Evolutionary conservation across 2,888 invertebrate genomes (phyloP).

Genomic region (Hyposoter dolosus): DNA sequence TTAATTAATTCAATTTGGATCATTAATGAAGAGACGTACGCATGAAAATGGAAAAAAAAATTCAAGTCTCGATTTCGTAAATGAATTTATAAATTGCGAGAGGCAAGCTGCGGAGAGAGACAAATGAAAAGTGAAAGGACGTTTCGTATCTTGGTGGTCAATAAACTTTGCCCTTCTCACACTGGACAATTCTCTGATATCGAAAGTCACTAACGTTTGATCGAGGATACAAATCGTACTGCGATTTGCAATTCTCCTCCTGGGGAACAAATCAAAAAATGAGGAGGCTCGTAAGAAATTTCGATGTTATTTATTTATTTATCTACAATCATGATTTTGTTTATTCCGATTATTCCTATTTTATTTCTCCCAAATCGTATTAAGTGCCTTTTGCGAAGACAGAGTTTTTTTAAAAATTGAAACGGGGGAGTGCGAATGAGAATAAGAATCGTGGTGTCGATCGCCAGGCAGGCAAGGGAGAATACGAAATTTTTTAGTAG

Average conservation of each 20-base stretch:
- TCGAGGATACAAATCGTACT: not conserved
- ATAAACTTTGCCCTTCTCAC: slow-evolving; percentile 40
- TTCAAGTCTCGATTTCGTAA: not conserved
- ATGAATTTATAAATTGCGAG: not conserved
- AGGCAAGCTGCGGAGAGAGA: not conserved
- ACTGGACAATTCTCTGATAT: slow-evolving; percentile 34
- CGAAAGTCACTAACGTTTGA: slow-evolving; percentile 35
- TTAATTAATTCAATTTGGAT: not conserved
- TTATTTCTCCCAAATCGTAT: not conserved
- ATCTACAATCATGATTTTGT: not conserved
- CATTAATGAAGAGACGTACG: not conserved
- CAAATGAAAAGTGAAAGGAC: slow-evolving; percentile 45
- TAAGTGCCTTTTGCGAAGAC: not conserved
- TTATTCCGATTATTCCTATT: not conserved
- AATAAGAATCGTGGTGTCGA: not conserved
- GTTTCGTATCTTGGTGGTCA: slow-evolving; percentile 12
- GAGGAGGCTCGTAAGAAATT: not conserved
- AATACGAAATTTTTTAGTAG: slow-evolving; percentile 23
- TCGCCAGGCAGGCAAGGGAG: not conserved
- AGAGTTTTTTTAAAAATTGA: not conserved
- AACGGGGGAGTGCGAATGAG: not conserved
- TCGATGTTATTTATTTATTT: not conserved
- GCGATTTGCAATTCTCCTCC: not conserved
- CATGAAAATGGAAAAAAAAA: not conserved
- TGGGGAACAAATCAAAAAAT: not conserved